A percentile compares a stretch with the other conserved stretches of the same genome.
Evolutionary conservation across 2,113 vertebrate species (phyloP).

Genomic region (Megalops atlanticus): DNA sequence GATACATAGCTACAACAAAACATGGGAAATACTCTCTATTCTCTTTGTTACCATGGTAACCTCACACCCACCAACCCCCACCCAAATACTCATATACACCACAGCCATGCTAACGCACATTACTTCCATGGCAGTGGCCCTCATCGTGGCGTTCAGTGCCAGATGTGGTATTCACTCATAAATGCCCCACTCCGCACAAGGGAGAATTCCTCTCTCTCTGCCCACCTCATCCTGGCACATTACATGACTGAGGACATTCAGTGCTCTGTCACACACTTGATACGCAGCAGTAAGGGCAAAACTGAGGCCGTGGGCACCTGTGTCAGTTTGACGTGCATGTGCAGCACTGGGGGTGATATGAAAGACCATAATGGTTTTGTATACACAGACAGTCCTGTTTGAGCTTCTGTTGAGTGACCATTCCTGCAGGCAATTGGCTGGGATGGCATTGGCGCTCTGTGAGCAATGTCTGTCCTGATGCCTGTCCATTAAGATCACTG

Average conservation of each 20-base stretch:
- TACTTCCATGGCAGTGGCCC: conserved; percentile 72
- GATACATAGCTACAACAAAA: background rate
- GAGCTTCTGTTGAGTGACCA: conserved; percentile 1
- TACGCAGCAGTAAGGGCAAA: too few species aligned
- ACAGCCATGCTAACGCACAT: conserved; percentile 65
- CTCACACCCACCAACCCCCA: conserved; percentile 50
- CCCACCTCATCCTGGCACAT: conserved; percentile 42
- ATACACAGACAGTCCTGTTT: too few species aligned
- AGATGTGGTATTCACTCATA: background rate
- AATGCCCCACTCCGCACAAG: background rate
- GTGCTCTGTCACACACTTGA: conserved; percentile 35
- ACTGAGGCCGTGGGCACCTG: background rate
- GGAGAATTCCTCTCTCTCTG: conserved; percentile 44
- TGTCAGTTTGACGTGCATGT: background rate
- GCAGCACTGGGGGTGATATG: background rate
- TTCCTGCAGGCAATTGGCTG: background rate
- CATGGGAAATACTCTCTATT: background rate
- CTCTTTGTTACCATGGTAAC: conserved; percentile 74
- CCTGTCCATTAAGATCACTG: too few species aligned
- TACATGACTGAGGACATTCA: conserved; percentile 37
- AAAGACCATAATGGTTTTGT: too few species aligned
- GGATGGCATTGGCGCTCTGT: background rate
- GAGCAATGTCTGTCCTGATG: background rate
- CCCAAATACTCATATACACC: background rate
- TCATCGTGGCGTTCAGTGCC: conserved; percentile 50